A percentile compares a stretch with the other conserved stretches of the same genome.
phyloP scores from a whole-genome alignment of 2,797 vertebrate genomes.

The Amblyraja radiata region DNA sequence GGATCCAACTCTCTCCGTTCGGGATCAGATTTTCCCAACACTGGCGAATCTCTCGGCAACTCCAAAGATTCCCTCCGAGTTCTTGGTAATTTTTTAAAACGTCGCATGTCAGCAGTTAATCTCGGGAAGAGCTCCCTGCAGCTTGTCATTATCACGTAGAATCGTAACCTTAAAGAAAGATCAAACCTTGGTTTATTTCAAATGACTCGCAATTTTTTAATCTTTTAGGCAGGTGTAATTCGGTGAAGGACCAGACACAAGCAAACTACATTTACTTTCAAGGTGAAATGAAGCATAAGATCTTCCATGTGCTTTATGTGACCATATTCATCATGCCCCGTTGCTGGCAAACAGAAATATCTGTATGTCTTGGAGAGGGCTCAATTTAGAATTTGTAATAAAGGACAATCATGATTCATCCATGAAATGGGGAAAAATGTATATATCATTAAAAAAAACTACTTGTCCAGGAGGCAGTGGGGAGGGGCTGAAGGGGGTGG shows the following conservation, averaged over 20 bases:
- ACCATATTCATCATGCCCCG: background rate
- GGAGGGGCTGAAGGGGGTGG: too few relatives aligned
- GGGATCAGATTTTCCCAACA: constrained; percentile 55
- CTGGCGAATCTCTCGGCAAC: constrained; percentile 49
- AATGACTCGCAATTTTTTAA: background rate
- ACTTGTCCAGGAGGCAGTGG: too few relatives aligned
- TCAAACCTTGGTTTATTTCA: background rate
- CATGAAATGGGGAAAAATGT: background rate
- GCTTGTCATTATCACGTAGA: constrained; percentile 94
- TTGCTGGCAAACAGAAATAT: background rate
- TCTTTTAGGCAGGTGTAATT: background rate
- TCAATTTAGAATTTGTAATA: background rate
- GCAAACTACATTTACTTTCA: background rate
- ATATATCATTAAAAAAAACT: background rate
- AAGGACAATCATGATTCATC: background rate
- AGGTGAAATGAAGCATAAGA: background rate
- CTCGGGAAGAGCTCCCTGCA: constrained; percentile 92
- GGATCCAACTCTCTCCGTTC: constrained; percentile 58
- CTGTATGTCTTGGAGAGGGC: background rate
- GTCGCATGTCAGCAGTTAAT: constrained; percentile 85
- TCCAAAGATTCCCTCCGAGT: constrained; percentile 71
- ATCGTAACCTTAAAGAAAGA: constrained; percentile 65
- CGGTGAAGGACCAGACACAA: background rate
- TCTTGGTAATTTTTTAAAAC: constrained; percentile 85
- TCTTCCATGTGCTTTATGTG: background rate